A percentile compares a stretch with the other conserved stretches of the same genome.
These are phyloP conservation scores for Rhinophrynus dorsalis DNA, from an alignment of 2,797 vertebrate genomes.

Conservation along the genomic window DNA sequence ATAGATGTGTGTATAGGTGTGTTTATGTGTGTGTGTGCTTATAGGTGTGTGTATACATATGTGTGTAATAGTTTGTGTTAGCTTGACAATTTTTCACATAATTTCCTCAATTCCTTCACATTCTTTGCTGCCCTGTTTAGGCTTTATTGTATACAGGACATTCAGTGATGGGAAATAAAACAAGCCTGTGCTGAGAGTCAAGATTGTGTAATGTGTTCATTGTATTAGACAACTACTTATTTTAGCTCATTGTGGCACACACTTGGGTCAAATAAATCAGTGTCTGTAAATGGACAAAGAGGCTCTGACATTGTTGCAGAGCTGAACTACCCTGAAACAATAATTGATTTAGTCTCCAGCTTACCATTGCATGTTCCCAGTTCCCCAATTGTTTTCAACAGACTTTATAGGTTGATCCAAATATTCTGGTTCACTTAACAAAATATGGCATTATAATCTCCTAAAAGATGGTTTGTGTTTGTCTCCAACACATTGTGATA, in stretches of 20 bases:
- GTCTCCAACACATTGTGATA: too few species aligned
- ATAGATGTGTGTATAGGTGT: too few species aligned
- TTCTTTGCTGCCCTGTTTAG: not conserved
- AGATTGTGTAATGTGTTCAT: not conserved
- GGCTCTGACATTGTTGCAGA: conserved; percentile 15
- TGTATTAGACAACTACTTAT: conserved; percentile 1
- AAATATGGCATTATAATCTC: too few species aligned
- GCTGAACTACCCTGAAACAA: not conserved
- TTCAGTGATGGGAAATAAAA: not conserved
- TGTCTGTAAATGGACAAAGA: conserved; percentile 14
- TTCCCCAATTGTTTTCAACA: not conserved
- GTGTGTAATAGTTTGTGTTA: not conserved
- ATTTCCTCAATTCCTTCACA: not conserved
- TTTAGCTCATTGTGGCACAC: not conserved
- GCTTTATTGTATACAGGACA: not conserved
- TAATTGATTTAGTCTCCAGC: conserved; percentile 18
- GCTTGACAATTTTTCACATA: too few species aligned
- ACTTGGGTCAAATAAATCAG: conserved; percentile 29
- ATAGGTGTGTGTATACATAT: too few species aligned
- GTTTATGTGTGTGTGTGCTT: too few species aligned
- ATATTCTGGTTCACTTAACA: too few species aligned
- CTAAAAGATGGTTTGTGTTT: too few species aligned
- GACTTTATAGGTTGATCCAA: not conserved
- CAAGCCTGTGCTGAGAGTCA: not conserved
- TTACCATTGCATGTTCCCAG: not conserved